Evolutionary conservation across 2,888 invertebrate genomes (phyloP).

Genomic region (Himalopsyche kuldschensis): DNA sequence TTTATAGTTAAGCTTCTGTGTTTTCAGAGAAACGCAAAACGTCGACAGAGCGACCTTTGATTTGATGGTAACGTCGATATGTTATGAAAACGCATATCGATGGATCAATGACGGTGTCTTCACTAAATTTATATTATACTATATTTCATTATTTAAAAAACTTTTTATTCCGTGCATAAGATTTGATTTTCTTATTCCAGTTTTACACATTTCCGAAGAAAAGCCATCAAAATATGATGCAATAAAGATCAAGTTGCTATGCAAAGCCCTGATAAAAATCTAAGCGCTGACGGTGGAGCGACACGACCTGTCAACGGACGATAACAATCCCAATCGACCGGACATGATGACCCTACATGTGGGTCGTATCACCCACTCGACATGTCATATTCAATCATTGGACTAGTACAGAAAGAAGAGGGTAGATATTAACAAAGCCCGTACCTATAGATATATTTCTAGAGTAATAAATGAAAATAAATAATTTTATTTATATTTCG

Average conservation of each 20-base stretch:
- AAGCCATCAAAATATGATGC: neutral
- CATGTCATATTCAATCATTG: neutral
- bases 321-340: conserved; percentile 11
- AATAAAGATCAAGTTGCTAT: neutral
- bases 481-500: neutral
- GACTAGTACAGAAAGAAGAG: neutral
- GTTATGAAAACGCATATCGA: no score
- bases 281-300: neutral
- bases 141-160: no score
- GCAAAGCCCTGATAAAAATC: neutral
- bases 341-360: neutral
- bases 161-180: no score
- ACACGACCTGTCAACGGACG: conserved; percentile 3
- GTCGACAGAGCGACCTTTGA: no score
- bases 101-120: no score
- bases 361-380: neutral
- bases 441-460: neutral
- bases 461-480: neutral
- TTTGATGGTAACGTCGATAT: no score
- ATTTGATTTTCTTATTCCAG: no score
- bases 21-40: no score
- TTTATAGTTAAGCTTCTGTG: no score
- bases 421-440: neutral
- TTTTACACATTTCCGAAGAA: no score
- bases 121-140: no score